Conservation (phyloP, 1,140 invertebrate species). For the Scaptomyza pallida region DNA sequence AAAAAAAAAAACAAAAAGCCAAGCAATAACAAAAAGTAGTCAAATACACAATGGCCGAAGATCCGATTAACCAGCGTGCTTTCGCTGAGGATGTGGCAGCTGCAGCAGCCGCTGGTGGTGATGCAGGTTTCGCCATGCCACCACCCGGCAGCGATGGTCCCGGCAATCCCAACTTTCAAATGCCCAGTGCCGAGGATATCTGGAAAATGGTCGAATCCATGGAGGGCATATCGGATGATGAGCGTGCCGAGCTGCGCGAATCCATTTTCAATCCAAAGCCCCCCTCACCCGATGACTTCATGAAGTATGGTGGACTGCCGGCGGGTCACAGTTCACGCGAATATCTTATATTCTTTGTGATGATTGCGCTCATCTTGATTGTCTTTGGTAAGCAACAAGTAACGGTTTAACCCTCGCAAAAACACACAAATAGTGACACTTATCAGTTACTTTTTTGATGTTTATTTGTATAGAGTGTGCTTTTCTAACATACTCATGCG, state of each 20-base stretch:
- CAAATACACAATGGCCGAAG: conserved; percentile 66
- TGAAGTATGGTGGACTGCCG: conserved; percentile 59
- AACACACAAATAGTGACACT: conserved; percentile 18
- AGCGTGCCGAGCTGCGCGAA: conserved; percentile 84
- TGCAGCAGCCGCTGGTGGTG: conserved; percentile 64
- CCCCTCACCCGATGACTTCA: conserved; percentile 67
- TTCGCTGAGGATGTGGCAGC: conserved; percentile 78
- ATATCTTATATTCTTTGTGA: conserved; percentile 77
- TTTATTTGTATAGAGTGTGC: conserved; percentile 37
- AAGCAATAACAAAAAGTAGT: background rate
- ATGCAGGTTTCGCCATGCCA: conserved; percentile 58
- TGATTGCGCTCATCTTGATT: conserved; percentile 71
- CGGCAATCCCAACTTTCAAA: conserved; percentile 67
- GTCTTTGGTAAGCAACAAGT: conserved; percentile 77
- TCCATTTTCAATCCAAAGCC: conserved; percentile 84
- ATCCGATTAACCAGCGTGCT: conserved; percentile 74
- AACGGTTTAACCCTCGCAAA: conserved; percentile 17
- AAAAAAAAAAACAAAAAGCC: conserved; percentile 12
- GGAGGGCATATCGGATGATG: conserved; percentile 85
- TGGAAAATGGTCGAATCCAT: conserved; percentile 86
- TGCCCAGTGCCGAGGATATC: conserved; percentile 85
- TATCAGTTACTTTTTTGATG: conserved; percentile 24
- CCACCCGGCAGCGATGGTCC: conserved; percentile 37
- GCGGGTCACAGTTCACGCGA: conserved; percentile 67
- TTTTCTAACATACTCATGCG: conserved; percentile 39